Evolutionary conservation across 2,888 invertebrate genomes (phyloP).

Genomic region (Dynastes tityus): DNA sequence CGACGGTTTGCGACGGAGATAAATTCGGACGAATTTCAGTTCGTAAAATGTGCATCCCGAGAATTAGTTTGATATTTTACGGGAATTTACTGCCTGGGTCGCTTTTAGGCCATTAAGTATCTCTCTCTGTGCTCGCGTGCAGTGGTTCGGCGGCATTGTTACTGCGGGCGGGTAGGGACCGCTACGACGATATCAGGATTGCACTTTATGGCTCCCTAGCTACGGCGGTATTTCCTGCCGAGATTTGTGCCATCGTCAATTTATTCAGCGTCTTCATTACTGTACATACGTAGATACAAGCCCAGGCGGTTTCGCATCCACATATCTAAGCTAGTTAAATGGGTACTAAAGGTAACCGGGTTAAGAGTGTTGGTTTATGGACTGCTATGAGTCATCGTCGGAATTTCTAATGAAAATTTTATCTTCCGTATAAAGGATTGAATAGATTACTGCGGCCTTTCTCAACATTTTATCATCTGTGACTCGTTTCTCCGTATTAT

Average conservation of each 20-base stretch:
- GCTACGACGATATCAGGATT: slow-evolving; percentile 13
- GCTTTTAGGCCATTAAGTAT: slow-evolving; percentile 47
- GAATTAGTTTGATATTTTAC: slow-evolving; percentile 56
- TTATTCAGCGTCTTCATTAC: slow-evolving; percentile 39
- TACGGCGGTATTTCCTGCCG: slow-evolving; percentile 30
- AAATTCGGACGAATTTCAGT: slow-evolving; percentile 49
- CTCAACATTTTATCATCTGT: no score
- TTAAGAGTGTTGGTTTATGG: no score
- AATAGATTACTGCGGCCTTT: no score
- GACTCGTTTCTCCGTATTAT: no score
- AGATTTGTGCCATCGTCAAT: slow-evolving; percentile 31
- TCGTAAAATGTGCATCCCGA: slow-evolving; percentile 52
- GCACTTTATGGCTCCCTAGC: slow-evolving; percentile 37
- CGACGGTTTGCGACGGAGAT: slow-evolving; percentile 13
- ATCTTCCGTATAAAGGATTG: no score
- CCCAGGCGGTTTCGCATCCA: no score
- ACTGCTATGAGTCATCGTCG: no score
- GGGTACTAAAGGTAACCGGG: no score
- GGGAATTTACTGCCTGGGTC: slow-evolving; percentile 41
- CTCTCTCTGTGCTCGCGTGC: slow-evolving; percentile 25
- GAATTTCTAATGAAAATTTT: no score
- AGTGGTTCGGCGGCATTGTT: slow-evolving; percentile 13
- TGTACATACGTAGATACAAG: background rate
- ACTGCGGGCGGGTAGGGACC: slow-evolving; percentile 11
- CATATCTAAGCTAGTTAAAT: no score